Percentiles rank a stretch among this genome's conserved stretches.
Conservation (phyloP, 1,140 invertebrate genomes). For the Drosophila seguyi region DNA sequence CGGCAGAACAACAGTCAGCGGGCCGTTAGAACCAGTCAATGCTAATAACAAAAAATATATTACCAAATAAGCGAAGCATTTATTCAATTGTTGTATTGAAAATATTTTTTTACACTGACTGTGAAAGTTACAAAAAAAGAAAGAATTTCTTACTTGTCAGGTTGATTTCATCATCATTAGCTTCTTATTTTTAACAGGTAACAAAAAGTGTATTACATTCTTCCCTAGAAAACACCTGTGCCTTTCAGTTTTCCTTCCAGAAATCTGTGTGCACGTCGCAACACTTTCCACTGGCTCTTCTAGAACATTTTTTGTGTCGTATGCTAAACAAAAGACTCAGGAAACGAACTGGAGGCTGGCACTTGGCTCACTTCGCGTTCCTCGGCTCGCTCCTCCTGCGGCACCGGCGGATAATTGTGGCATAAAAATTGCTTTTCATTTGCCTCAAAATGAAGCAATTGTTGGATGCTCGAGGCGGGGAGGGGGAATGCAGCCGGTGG, state of each 20-base stretch:
- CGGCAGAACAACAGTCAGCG: constrained; percentile 46
- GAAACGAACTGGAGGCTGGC: constrained; percentile 56
- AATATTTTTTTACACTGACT: constrained; percentile 4
- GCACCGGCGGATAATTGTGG: constrained; percentile 63
- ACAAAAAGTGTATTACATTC: neutral
- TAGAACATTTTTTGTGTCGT: constrained; percentile 65
- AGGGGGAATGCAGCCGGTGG: constrained; percentile 2
- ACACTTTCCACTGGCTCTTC: constrained; percentile 34
- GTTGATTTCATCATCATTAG: neutral
- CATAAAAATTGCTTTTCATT: constrained; percentile 80
- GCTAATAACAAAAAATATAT: constrained; percentile 49
- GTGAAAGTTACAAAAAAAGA: neutral
- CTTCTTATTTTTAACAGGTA: neutral
- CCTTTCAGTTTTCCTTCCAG: neutral
- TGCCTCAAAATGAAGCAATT: constrained; percentile 78
- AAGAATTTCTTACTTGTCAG: neutral
- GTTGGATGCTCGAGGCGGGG: constrained; percentile 23
- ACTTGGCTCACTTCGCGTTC: constrained; percentile 42
- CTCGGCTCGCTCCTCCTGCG: constrained; percentile 8
- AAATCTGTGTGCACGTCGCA: constrained; percentile 15
- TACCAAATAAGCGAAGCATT: constrained; percentile 18
- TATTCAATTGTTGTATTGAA: constrained; percentile 1
- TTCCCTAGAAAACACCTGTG: constrained; percentile 4
- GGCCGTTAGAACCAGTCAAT: constrained; percentile 31
- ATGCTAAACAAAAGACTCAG: constrained; percentile 74